A percentile compares a stretch with the other conserved stretches of the same genome.
These are phyloP conservation scores for Psittacula derbiana DNA, from an alignment of 2,797 vertebrate genomes.

Conservation along the genomic window DNA sequence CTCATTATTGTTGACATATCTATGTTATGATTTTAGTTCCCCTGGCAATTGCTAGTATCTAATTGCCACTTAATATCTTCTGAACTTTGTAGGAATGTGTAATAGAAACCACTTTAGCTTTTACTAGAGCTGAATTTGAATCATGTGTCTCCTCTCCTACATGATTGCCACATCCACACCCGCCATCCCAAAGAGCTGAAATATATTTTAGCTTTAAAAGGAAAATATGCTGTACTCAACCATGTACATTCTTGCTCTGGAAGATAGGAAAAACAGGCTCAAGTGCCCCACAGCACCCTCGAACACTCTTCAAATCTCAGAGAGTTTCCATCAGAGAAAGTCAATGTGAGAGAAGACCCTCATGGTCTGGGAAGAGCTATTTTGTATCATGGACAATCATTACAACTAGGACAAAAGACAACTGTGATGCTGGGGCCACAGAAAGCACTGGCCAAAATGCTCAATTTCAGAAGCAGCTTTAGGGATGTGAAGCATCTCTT, in stretches of 20 bases:
- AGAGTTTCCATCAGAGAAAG: background rate
- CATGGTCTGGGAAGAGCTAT: background rate
- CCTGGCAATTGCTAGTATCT: conserved; percentile 26
- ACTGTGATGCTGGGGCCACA: background rate
- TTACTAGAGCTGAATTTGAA: background rate
- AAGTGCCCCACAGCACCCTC: background rate
- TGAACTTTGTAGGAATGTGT: conserved; percentile 35
- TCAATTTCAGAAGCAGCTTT: background rate
- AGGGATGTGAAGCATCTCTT: background rate
- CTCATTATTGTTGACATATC: background rate
- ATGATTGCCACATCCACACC: background rate
- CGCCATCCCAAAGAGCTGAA: background rate
- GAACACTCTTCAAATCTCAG: background rate
- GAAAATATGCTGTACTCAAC: background rate
- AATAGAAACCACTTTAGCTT: conserved; percentile 16
- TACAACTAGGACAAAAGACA: background rate
- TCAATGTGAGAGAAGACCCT: background rate
- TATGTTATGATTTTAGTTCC: background rate
- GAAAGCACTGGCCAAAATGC: background rate
- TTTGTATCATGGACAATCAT: background rate
- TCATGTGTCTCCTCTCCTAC: background rate
- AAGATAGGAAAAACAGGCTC: background rate
- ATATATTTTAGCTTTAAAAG: background rate
- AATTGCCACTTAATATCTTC: conserved; percentile 12
- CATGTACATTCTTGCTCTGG: background rate